These are phyloP conservation scores for Cosmia trapezina DNA, from an alignment of 2,888 invertebrate genomes.

Conservation along the genomic window DNA sequence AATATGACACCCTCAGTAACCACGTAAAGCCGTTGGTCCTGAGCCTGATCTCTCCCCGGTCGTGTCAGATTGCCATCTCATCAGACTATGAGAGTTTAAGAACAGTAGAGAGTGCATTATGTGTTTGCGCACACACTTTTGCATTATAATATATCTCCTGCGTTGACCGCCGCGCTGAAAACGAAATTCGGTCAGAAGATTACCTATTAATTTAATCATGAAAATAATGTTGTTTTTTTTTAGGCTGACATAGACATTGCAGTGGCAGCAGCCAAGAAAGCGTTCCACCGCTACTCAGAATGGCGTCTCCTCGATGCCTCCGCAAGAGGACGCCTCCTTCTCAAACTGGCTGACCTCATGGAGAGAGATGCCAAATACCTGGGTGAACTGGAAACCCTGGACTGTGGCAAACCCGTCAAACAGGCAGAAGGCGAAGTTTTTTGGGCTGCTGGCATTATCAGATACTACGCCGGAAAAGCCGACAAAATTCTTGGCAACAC, in stretches of 20 bases:
- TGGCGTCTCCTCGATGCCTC: constrained; percentile 96
- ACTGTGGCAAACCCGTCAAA: constrained; percentile 97
- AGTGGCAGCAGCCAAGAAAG: constrained; percentile 94
- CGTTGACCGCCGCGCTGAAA: background rate
- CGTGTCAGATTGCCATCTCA: too few relatives aligned
- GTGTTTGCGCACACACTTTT: background rate
- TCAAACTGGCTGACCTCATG: constrained; percentile 93
- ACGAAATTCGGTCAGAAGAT: too few relatives aligned
- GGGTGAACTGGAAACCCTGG: constrained; percentile 96
- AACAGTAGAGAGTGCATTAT: background rate
- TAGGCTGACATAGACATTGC: constrained; percentile 95
- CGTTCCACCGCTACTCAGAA: constrained; percentile 93
- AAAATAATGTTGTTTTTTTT: background rate
- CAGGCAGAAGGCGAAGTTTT: constrained; percentile 92
- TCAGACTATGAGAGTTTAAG: too few relatives aligned
- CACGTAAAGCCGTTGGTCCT: background rate
- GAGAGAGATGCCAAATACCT: constrained; percentile 93
- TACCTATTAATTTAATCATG: background rate
- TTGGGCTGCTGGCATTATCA: constrained; percentile 91
- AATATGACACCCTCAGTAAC: background rate
- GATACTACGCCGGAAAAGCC: constrained; percentile 97
- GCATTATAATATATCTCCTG: too few relatives aligned
- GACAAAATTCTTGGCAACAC: constrained; percentile 96
- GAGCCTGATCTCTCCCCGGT: background rate
- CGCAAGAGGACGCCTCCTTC: constrained; percentile 93